Evolutionary conservation across 2,113 vertebrate species (phyloP).

Genomic region (Leptocoma aspasia): DNA sequence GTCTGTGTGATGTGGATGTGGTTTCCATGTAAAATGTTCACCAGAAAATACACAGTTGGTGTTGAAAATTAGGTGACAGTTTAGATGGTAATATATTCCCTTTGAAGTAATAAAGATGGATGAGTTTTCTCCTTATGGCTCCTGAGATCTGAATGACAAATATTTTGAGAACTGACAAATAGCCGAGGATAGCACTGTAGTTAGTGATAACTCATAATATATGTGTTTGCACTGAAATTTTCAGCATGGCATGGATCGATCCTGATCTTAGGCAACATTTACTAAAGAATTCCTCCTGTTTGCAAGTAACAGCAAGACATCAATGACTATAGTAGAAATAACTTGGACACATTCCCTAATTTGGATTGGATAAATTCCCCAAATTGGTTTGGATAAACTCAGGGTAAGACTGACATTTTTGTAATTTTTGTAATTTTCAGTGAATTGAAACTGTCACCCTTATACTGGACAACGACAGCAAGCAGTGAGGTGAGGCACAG

Average conservation of each 20-base stretch:
- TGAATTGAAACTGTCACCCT: background rate
- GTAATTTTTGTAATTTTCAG: background rate
- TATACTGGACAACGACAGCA: background rate
- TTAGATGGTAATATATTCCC: slow-evolving; percentile 23
- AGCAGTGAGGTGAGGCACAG: background rate
- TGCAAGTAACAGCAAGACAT: background rate
- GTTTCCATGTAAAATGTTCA: slow-evolving; percentile 21
- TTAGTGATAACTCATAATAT: background rate
- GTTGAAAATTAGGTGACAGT: slow-evolving; percentile 33
- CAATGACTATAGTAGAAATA: background rate
- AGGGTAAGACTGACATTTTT: background rate
- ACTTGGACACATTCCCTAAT: background rate
- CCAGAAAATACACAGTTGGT: background rate
- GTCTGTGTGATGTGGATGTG: background rate
- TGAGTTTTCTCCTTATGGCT: slow-evolving; percentile 23
- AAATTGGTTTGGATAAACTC: background rate
- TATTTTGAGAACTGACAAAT: background rate
- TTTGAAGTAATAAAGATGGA: slow-evolving; percentile 35
- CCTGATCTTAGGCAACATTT: background rate
- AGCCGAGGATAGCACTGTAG: background rate
- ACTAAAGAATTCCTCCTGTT: background rate
- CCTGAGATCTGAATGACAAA: background rate
- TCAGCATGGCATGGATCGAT: background rate
- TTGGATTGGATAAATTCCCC: too few relatives aligned
- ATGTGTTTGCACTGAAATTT: background rate